These are phyloP conservation scores for Mystacornis crossleyi DNA, from an alignment of 2,113 vertebrate genomes.

Conservation along the genomic window DNA sequence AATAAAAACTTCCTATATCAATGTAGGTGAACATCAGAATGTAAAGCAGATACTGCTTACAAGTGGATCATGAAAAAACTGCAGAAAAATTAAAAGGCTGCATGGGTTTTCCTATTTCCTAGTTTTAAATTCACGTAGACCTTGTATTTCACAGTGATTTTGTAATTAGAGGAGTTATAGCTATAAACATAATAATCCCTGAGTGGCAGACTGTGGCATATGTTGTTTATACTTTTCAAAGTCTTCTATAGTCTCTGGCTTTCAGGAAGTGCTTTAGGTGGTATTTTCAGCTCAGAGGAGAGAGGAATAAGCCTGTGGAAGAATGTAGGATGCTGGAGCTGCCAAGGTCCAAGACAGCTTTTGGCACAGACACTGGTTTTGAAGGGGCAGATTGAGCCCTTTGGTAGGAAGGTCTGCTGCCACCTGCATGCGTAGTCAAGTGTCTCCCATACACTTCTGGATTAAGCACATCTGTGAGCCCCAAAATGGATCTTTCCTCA, in stretches of 20 bases:
- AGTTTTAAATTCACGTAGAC: not conserved
- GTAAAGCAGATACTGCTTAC: not conserved
- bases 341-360: not conserved
- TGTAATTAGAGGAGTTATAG: not conserved
- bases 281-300: not conserved
- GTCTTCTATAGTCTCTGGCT: not conserved
- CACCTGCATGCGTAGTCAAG: not conserved
- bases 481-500: not conserved
- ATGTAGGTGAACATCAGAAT: not conserved
- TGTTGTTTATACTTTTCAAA: not conserved
- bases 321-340: not conserved
- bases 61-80: not conserved
- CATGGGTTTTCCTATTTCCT: not conserved
- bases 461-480: accelerated
- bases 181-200: not conserved
- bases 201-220: not conserved
- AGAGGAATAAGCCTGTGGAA: accelerated
- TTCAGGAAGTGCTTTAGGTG: not conserved
- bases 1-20: not conserved
- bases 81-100: not conserved
- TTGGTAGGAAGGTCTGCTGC: accelerated
- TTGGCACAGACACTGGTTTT: accelerated
- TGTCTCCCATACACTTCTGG: not conserved
- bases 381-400: not conserved
- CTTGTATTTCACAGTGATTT: not conserved